These are phyloP conservation scores for Dasyprocta punctata DNA, from an alignment of 2,113 vertebrate genomes.

Conservation along the genomic window DNA sequence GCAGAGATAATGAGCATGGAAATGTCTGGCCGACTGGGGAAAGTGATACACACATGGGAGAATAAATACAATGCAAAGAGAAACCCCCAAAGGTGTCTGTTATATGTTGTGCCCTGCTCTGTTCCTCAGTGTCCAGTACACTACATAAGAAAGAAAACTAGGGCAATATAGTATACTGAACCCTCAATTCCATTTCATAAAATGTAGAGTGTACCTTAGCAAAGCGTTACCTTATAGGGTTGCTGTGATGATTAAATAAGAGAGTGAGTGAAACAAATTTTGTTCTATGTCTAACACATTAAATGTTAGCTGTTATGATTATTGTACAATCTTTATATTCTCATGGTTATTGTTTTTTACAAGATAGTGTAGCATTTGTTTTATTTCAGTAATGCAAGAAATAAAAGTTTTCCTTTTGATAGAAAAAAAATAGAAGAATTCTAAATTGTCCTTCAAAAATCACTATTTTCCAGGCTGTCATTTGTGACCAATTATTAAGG, in stretches of 20 bases:
- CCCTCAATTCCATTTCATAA: not conserved
- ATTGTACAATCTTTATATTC: not conserved
- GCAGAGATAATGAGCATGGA: conserved; percentile 15
- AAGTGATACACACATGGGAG: not conserved
- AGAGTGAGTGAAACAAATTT: not conserved
- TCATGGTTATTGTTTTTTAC: not conserved
- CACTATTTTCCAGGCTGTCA: not conserved
- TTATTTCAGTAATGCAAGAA: not conserved
- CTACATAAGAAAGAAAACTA: not conserved
- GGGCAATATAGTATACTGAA: no score
- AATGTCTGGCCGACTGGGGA: not conserved
- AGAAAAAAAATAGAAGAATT: not conserved
- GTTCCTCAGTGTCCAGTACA: not conserved
- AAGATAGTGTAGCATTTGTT: not conserved
- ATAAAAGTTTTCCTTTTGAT: not conserved
- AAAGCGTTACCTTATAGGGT: not conserved
- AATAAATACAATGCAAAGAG: not conserved
- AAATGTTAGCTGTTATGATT: not conserved
- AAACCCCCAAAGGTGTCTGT: not conserved
- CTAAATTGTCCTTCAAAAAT: not conserved
- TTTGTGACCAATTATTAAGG: not conserved
- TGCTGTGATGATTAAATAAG: not conserved
- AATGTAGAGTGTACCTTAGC: not conserved
- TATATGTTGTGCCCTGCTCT: not conserved
- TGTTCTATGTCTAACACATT: not conserved